phyloP scores from a whole-genome alignment of 2,888 invertebrate species.

The Plebejus anna region DNA sequence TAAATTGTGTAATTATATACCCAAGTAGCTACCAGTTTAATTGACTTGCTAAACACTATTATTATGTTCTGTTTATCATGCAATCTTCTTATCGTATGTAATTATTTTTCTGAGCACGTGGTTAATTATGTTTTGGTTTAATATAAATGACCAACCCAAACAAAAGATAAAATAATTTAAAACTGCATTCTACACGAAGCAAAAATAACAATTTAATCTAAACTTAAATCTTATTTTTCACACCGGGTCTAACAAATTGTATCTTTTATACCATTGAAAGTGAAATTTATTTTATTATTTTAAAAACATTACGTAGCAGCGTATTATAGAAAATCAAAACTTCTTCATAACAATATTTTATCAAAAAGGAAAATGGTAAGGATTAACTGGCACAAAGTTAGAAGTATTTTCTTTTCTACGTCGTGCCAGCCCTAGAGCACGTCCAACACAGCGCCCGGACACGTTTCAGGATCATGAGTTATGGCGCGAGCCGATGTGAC shows the following conservation, averaged over 20 bases:
- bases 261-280: neutral
- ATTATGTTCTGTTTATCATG: conserved; percentile 14
- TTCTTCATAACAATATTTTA: neutral
- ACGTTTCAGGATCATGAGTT: conserved; percentile 80
- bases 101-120: conserved; percentile 26
- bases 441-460: conserved; percentile 75
- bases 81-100: conserved; percentile 9
- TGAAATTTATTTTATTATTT: neutral
- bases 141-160: neutral
- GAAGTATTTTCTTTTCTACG: neutral
- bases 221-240: neutral
- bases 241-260: neutral
- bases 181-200: neutral
- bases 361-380: neutral
- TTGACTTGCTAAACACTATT: conserved; percentile 24
- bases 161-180: neutral
- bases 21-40: conserved; percentile 18
- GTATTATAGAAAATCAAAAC: neutral
- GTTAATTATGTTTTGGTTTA: conserved; percentile 13
- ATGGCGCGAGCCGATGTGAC: conserved; percentile 80
- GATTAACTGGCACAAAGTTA: neutral
- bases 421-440: conserved; percentile 60
- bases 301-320: too few relatives aligned
- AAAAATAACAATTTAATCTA: neutral
- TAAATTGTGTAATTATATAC: conserved; percentile 22